Evolutionary conservation across 1,140 invertebrate genomes (phyloP).

Genomic region (Drosophila lacteicornis): DNA sequence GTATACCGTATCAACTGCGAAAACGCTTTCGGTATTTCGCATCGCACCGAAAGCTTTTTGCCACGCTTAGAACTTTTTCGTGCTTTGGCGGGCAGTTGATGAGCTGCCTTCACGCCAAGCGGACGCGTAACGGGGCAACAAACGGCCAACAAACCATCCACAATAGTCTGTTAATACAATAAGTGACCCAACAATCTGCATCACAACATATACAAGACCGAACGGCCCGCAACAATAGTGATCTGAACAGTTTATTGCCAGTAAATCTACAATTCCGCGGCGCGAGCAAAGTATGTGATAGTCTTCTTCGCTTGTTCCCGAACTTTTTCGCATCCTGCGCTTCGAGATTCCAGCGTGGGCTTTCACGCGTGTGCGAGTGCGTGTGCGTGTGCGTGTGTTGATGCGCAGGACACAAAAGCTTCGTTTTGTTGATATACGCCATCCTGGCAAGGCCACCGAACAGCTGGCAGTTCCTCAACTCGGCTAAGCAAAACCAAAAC

Average conservation of each 20-base stretch:
- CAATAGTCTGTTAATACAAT: constrained; percentile 27
- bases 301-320: background rate
- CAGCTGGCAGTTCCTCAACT: constrained; percentile 60
- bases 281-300: constrained; percentile 67
- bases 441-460: constrained; percentile 59
- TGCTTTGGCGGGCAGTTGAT: constrained; percentile 71
- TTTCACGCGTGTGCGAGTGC: constrained; percentile 47
- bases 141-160: constrained; percentile 52
- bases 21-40: constrained; percentile 45
- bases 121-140: constrained; percentile 57
- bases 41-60: constrained; percentile 35
- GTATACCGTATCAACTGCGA: background rate
- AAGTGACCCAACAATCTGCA: constrained; percentile 5
- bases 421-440: constrained; percentile 48
- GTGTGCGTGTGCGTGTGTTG: constrained; percentile 33
- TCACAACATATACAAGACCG: constrained; percentile 30
- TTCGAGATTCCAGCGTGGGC: constrained; percentile 17
- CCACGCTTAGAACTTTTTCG: constrained; percentile 72
- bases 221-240: background rate
- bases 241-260: background rate
- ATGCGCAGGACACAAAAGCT: constrained; percentile 69
- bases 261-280: background rate
- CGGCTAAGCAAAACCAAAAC: constrained; percentile 9
- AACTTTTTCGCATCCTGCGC: constrained; percentile 17
- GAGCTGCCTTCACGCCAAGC: constrained; percentile 74